These are phyloP conservation scores for Conopomorpha cramerella DNA, from an alignment of 1,140 invertebrate species.

Conservation along the genomic window DNA sequence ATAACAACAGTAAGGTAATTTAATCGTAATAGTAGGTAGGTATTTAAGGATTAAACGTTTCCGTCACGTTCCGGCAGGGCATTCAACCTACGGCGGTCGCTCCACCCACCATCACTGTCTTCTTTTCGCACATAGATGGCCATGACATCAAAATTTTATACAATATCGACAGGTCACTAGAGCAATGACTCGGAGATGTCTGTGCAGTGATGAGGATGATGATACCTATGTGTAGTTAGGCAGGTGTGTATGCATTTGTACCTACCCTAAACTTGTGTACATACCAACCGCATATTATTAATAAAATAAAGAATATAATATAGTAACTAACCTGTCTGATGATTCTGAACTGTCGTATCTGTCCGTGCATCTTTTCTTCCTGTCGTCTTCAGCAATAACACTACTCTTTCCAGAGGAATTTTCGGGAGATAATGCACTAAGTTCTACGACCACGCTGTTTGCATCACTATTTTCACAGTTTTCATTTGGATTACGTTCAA, in stretches of 20 bases:
- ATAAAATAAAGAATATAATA: too few species aligned
- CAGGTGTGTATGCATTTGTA: too few species aligned
- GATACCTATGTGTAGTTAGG: too few species aligned
- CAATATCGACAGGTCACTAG: constrained; percentile 51
- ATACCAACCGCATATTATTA: not conserved
- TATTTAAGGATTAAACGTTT: too few species aligned
- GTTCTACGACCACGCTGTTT: constrained; percentile 45
- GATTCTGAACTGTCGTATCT: constrained; percentile 88
- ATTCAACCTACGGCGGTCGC: too few species aligned
- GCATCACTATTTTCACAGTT: constrained; percentile 54
- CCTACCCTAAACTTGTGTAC: too few species aligned
- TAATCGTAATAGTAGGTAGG: too few species aligned
- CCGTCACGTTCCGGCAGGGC: constrained; percentile 26
- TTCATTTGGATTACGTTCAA: constrained; percentile 41
- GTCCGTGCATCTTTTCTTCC: constrained; percentile 83
- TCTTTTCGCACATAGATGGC: constrained; percentile 39
- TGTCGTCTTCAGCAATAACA: constrained; percentile 65
- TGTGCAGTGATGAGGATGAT: too few species aligned
- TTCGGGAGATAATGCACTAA: constrained; percentile 16
- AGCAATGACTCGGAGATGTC: constrained; percentile 57
- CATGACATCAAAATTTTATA: constrained; percentile 49
- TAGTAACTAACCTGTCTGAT: constrained; percentile 77
- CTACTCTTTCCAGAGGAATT: constrained; percentile 16
- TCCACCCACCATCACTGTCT: constrained; percentile 35
- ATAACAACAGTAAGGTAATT: too few species aligned